Percentiles rank a stretch among this genome's conserved stretches.
Evolutionary conservation across 1,140 invertebrate species (phyloP).

Genomic region (Cyclargus thomasi): DNA sequence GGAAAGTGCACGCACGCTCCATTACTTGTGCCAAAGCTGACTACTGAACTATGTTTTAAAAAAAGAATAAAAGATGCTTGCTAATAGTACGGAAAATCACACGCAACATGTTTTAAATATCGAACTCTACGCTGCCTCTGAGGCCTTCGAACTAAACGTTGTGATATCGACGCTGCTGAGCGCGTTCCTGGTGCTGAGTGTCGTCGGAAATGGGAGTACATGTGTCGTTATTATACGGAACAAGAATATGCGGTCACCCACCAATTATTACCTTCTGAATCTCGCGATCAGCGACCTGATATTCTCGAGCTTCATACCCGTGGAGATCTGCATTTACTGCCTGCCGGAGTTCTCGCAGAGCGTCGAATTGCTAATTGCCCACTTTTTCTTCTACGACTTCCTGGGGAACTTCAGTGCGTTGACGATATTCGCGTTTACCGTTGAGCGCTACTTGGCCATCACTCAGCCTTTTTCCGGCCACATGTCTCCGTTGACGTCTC

Average conservation of each 20-base stretch:
- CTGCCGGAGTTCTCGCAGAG: not conserved
- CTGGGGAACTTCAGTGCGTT: constrained; percentile 14
- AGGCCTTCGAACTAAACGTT: not conserved
- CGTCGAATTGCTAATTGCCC: not conserved
- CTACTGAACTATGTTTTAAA: not conserved
- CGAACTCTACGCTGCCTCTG: not conserved
- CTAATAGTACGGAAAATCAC: not conserved
- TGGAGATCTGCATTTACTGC: constrained; percentile 5
- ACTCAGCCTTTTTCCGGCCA: constrained; percentile 11
- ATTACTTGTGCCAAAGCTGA: not conserved
- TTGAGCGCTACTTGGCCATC: constrained; percentile 16
- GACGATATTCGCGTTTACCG: constrained; percentile 17
- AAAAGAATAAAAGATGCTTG: not conserved
- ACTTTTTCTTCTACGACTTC: constrained; percentile 14
- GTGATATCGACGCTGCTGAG: not conserved
- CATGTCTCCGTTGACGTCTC: not conserved
- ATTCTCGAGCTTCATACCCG: constrained; percentile 4
- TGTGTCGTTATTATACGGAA: constrained; percentile 14
- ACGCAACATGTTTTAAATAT: not conserved
- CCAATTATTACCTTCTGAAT: constrained; percentile 18
- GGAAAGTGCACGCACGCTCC: not conserved
- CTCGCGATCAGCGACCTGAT: constrained; percentile 11
- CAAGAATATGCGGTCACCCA: constrained; percentile 12
- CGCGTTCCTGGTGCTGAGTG: not conserved
- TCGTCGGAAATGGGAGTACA: constrained; percentile 8